Evolutionary conservation across 2,113 vertebrate genomes (phyloP).

Genomic region (Lampris megalopsis): DNA sequence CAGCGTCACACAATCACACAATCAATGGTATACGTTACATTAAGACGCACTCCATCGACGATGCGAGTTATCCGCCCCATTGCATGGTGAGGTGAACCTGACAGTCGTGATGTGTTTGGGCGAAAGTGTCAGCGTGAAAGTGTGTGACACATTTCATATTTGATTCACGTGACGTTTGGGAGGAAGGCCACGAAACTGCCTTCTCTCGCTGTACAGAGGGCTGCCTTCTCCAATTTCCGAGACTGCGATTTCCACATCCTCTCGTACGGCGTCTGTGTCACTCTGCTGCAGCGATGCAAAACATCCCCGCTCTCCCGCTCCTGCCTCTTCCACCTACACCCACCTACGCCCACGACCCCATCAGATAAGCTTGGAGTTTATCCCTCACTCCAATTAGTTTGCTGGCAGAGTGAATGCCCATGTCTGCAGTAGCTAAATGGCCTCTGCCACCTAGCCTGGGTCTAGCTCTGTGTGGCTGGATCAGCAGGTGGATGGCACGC

Average conservation of each 20-base stretch:
- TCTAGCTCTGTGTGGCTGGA: conserved; percentile 73
- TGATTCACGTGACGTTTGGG: conserved; percentile 66
- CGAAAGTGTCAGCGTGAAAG: conserved; percentile 63
- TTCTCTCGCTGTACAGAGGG: conserved; percentile 66
- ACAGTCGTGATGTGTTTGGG: conserved; percentile 68
- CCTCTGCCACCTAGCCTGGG: conserved; percentile 69
- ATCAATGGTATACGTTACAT: conserved; percentile 4
- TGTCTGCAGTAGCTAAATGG: conserved; percentile 49
- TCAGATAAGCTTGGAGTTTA: conserved; percentile 77
- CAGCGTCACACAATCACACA: neutral
- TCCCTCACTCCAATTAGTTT: conserved; percentile 80
- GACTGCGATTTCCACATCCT: conserved; percentile 65
- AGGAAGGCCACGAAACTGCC: conserved; percentile 62
- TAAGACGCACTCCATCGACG: neutral
- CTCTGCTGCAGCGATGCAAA: conserved; percentile 69
- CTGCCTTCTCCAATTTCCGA: conserved; percentile 67
- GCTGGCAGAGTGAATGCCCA: conserved; percentile 77
- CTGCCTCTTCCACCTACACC: conserved; percentile 74
- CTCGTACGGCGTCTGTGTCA: conserved; percentile 63
- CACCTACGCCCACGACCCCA: conserved; percentile 75
- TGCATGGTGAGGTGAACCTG: conserved; percentile 52
- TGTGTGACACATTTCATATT: conserved; percentile 32
- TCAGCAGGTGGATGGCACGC: conserved; percentile 74
- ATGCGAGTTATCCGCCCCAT: neutral
- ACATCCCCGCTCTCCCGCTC: conserved; percentile 66